Evolutionary conservation across 2,888 invertebrate species (phyloP).

Genomic region (Mythimna loreyi): DNA sequence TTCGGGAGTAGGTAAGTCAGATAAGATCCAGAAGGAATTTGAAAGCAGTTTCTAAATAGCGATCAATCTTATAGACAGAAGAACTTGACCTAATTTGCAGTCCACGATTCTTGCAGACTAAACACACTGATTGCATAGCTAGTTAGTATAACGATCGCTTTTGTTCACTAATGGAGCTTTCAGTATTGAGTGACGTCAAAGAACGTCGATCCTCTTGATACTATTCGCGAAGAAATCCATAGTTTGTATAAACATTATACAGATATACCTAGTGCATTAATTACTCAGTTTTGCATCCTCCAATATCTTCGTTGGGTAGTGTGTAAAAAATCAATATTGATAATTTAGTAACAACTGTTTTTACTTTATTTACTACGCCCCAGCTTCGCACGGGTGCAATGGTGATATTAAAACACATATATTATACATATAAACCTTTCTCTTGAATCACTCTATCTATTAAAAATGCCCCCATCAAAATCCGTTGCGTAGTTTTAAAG

Average conservation of each 20-base stretch:
- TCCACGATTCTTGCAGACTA: constrained; percentile 27
- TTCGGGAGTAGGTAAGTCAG: not conserved
- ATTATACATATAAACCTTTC: too few relatives aligned
- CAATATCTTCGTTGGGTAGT: not conserved
- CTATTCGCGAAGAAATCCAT: not conserved
- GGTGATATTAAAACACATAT: too few relatives aligned
- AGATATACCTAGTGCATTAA: too few relatives aligned
- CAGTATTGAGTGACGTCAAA: constrained; percentile 6
- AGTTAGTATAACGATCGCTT: not conserved
- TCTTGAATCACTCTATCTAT: too few relatives aligned
- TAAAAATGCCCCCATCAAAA: too few relatives aligned
- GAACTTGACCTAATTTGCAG: constrained; percentile 34
- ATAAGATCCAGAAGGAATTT: not conserved
- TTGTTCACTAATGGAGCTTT: constrained; percentile 32
- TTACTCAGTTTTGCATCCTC: not conserved
- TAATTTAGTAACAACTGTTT: not conserved
- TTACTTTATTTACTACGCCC: too few relatives aligned
- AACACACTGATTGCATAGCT: constrained; percentile 10
- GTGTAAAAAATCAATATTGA: not conserved
- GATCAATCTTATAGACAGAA: constrained; percentile 9
- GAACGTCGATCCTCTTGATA: not conserved
- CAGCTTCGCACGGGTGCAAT: too few relatives aligned
- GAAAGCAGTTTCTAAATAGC: constrained; percentile 12
- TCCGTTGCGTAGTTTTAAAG: too few relatives aligned
- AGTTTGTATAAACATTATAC: constrained; percentile 6